Base-by-base conservation (phyloP, 2,113 vertebrate genomes). In the Sardina pilchardus region DNA sequence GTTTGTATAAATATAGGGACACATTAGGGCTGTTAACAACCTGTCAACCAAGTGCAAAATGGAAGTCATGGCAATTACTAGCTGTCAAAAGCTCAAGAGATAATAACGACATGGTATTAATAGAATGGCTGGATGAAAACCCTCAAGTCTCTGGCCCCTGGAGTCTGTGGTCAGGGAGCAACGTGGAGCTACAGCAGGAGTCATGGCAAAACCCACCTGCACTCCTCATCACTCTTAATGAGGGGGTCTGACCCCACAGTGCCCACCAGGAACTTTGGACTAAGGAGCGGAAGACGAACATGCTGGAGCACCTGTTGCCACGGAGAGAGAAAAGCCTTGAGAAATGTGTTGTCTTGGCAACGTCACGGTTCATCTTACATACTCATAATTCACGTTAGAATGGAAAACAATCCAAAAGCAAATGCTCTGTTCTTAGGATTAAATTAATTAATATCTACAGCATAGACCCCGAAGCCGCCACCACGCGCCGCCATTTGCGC, bases 211-310 rank as follows among this genome's bases (percentile, higher is more conserved):
- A 86, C 90, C 81, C 93, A 98, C 98, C 98, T 96, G 97, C 98
- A 99, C 89, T 99, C 97, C 89, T 99, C 97, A 47, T 99, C 98
- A 1, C 98, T 99, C 93, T 99, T 99, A 90, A 99, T 99, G n/a
- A 99, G 96, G 0, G 98, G 98, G 88, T 99, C 98, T 63, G 98
- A 99, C 50, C 98, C 98, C 81, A 99, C 98, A 0, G 98, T 99
- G 85, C 98, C 98, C 88, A 99, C 98, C 86, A 99, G 94, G 87
- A 99, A 99, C 93, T 99, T 99, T 81, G 98, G 98, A 90, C 98
- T 99, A 84, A 99, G 96, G 85, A 99, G 92, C 0, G 98, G 98
- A 75, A 99, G 92, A 19, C 98, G 97, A 82, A 99, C 98, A 0
- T 99, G 98, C 85, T 99, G 98, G 81, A 99, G 93, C 43, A 99